Conservation (phyloP, 1,140 invertebrate species). For the Trachelipus rathkii region DNA sequence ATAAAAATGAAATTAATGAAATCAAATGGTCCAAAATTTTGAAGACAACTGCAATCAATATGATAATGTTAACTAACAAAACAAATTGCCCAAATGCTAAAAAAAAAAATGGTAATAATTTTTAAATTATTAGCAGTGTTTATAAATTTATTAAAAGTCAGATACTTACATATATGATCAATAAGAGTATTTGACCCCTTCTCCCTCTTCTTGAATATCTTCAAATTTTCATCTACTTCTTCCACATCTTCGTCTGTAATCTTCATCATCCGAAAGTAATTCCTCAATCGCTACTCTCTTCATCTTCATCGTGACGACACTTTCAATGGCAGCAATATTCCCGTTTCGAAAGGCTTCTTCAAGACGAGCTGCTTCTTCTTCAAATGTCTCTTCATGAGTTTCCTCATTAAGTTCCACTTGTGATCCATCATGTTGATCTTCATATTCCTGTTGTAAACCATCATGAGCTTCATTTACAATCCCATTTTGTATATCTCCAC, state of each 20-base stretch:
- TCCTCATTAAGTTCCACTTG: background rate
- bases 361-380: background rate
- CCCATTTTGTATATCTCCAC: too few relatives aligned
- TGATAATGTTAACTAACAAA: too few relatives aligned
- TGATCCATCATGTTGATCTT: background rate
- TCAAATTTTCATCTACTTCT: conserved; percentile 24
- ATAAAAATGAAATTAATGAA: too few relatives aligned
- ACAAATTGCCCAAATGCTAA: too few relatives aligned
- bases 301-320: conserved; percentile 2
- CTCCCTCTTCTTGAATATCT: conserved; percentile 20
- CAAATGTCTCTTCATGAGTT: background rate
- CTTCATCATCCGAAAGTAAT: conserved; percentile 18
- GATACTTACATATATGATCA: background rate
- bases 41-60: too few relatives aligned
- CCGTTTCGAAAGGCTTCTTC: background rate
- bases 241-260: conserved; percentile 25
- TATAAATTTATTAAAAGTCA: too few relatives aligned
- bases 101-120: too few relatives aligned
- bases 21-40: too few relatives aligned
- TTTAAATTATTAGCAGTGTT: too few relatives aligned
- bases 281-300: conserved; percentile 13
- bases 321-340: background rate
- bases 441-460: too few relatives aligned
- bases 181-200: conserved; percentile 22
- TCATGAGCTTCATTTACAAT: too few relatives aligned